phyloP scores from a whole-genome alignment of 23 tunicate species.

The Oikopleura vanhoeffeni region DNA sequence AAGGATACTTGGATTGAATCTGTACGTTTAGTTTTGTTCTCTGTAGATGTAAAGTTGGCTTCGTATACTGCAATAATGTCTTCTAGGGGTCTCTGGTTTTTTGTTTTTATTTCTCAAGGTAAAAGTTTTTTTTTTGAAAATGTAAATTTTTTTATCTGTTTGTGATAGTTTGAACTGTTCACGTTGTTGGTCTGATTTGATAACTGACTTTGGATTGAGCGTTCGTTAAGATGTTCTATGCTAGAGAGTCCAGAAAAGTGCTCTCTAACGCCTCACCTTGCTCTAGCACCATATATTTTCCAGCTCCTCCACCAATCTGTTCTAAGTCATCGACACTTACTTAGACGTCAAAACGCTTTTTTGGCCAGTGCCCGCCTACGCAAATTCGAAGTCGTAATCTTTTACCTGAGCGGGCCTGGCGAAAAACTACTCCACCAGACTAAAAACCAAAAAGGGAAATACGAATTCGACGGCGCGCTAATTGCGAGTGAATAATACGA shows the following conservation, averaged over 20 bases:
- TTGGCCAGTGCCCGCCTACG: not conserved
- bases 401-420: no score
- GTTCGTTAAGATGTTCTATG: not conserved
- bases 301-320: conserved; percentile 16
- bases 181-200: conserved; percentile 14
- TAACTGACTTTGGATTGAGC: conserved; percentile 15
- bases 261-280: no score
- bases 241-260: not conserved
- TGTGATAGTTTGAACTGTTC: conserved; percentile 6
- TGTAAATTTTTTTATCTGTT: not conserved
- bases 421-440: no score
- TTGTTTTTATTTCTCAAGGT: not conserved
- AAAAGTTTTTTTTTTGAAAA: not conserved
- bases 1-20: no score
- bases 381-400: no score
- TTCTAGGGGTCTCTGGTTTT: no score
- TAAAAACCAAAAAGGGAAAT: no score
- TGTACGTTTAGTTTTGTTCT: not conserved
- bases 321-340: conserved; percentile 16
- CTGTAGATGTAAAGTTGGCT: no score
- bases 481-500: no score
- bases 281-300: not conserved
- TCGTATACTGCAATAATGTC: no score
- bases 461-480: no score
- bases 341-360: conserved; percentile 13